Conservation (phyloP, 2,797 vertebrate genomes). For the Acanthurus leucopareius region DNA sequence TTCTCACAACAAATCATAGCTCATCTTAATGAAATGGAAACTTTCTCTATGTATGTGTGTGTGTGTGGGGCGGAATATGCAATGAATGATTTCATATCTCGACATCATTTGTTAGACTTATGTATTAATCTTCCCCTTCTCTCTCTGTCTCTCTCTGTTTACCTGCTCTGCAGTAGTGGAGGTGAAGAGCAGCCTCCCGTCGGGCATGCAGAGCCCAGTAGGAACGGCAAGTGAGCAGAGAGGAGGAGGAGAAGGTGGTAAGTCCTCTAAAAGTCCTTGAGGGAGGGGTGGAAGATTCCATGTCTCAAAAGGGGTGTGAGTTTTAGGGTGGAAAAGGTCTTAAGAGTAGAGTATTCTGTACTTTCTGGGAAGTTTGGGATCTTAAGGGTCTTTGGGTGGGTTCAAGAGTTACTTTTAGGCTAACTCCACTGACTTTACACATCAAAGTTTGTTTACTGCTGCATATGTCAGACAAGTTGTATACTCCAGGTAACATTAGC, state of each 20-base stretch:
- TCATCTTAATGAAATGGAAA: conserved; percentile 55
- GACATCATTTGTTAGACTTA: conserved; percentile 44
- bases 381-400: too few relatives aligned
- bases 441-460: too few relatives aligned
- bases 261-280: conserved; percentile 26
- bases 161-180: conserved; percentile 81
- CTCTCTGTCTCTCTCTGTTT: conserved; percentile 1
- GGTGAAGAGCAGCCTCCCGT: conserved; percentile 90
- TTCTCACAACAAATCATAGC: conserved; percentile 38
- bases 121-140: conserved; percentile 35
- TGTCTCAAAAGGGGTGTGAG: too few relatives aligned
- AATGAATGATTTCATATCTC: conserved; percentile 54
- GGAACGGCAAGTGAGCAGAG: conserved; percentile 81
- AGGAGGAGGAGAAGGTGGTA: conserved; percentile 77
- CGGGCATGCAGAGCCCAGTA: conserved; percentile 91
- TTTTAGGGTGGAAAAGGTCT: too few relatives aligned
- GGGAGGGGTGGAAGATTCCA: too few relatives aligned
- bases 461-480: not conserved
- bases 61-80: conserved; percentile 14
- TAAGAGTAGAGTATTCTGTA: too few relatives aligned
- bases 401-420: too few relatives aligned
- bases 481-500: not conserved
- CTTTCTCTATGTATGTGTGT: conserved; percentile 2
- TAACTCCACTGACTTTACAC: too few relatives aligned
- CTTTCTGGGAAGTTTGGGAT: too few relatives aligned